A percentile compares a stretch with the other conserved stretches of the same genome.
Evolutionary conservation across 2,113 vertebrate genomes (phyloP).

Genomic region (Argyrosomus japonicus): DNA sequence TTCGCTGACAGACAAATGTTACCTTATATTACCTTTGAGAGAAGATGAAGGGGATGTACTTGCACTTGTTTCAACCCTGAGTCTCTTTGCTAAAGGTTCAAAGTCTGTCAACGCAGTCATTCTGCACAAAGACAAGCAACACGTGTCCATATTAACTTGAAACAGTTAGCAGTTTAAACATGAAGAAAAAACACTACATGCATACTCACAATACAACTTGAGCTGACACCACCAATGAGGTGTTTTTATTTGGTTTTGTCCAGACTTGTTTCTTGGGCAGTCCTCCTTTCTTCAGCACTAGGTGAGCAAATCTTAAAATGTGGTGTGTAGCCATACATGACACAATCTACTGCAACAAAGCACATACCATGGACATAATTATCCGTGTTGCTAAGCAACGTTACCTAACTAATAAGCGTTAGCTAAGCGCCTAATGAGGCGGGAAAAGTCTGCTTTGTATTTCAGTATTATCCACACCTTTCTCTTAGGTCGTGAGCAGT

Average conservation of each 20-base stretch:
- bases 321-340: conserved; percentile 53
- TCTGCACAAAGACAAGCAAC: conserved; percentile 41
- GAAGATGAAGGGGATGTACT: conserved; percentile 1
- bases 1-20: not conserved
- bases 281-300: conserved; percentile 45
- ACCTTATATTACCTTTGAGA: conserved; percentile 36
- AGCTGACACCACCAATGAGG: conserved; percentile 51
- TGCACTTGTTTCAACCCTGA: conserved; percentile 41
- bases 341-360: not conserved
- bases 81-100: conserved; percentile 70
- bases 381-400: not conserved
- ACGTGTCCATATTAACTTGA: not conserved
- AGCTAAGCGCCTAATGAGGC: too few relatives aligned
- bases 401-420: not conserved
- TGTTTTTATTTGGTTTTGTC: conserved; percentile 27
- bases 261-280: conserved; percentile 36
- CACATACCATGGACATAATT: not conserved
- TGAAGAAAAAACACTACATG: accelerated
- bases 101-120: conserved; percentile 70
- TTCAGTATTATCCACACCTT: not conserved
- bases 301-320: conserved; percentile 30
- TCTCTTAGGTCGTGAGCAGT: not conserved
- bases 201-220: conserved; percentile 78
- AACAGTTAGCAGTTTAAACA: not conserved
- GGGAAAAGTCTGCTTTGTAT: not conserved